Conservation (phyloP, 2,797 vertebrate species). For the Spizella passerina region DNA sequence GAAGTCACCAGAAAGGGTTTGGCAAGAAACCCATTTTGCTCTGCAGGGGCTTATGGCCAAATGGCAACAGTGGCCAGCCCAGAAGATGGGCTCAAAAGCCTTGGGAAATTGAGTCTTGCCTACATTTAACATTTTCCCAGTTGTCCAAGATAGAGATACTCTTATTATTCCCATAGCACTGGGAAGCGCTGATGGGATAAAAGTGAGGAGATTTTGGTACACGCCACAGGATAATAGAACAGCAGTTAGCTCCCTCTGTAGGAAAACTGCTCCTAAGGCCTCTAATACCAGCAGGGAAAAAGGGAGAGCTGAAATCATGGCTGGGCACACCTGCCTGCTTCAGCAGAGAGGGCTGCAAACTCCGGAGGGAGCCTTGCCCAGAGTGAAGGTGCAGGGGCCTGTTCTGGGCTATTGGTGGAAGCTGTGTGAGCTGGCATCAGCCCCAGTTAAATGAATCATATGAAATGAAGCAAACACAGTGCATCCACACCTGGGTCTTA, state of each 20-base stretch:
- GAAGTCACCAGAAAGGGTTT: neutral
- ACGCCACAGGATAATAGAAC: neutral
- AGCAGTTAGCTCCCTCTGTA: neutral
- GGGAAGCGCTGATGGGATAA: neutral
- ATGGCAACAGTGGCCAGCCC: too few species aligned
- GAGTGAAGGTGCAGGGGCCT: neutral
- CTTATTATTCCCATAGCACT: neutral
- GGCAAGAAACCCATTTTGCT: neutral
- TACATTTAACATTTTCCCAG: neutral
- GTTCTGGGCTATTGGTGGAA: neutral
- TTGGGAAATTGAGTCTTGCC: neutral
- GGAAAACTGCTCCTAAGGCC: neutral
- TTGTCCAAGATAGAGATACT: neutral
- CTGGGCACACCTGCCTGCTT: neutral
- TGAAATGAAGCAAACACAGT: neutral
- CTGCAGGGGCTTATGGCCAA: neutral
- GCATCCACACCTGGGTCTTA: neutral
- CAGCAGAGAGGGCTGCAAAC: neutral
- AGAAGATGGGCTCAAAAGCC: neutral
- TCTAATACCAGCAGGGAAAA: neutral
- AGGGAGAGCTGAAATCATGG: neutral
- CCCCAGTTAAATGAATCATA: neutral
- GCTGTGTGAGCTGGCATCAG: neutral
- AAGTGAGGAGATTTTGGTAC: neutral
- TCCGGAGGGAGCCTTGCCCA: neutral